These are phyloP conservation scores for Abramis brama DNA, from an alignment of 2,113 vertebrate genomes.

Conservation along the genomic window DNA sequence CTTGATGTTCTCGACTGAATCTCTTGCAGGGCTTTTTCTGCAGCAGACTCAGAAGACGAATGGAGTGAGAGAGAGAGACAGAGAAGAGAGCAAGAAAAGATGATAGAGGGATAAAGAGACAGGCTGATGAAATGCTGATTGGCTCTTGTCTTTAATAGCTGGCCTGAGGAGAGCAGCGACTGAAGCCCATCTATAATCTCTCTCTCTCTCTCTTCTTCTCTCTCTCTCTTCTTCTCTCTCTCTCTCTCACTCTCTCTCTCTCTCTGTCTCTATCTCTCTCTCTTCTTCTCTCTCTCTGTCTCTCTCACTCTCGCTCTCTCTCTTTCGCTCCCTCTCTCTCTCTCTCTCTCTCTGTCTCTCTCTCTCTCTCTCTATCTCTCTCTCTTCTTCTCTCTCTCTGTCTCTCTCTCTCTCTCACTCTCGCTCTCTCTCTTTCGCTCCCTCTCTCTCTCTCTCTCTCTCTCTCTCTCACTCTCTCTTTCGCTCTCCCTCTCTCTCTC, in stretches of 20 bases:
- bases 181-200: constrained; percentile 60
- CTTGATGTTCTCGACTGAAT: not conserved
- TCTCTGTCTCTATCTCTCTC: not conserved
- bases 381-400: constrained; percentile 9
- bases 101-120: constrained; percentile 64
- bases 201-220: constrained; percentile 13
- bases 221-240: not conserved
- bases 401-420: not conserved
- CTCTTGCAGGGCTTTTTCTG: not conserved
- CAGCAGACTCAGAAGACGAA: not conserved
- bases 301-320: not conserved
- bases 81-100: constrained; percentile 57
- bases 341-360: too few species aligned
- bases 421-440: not conserved
- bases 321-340: not conserved
- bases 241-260: not conserved
- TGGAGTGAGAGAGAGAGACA: constrained; percentile 43
- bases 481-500: constrained; percentile 44
- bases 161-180: constrained; percentile 65
- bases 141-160: constrained; percentile 75
- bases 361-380: constrained; percentile 32
- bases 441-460: not conserved
- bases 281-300: constrained; percentile 16
- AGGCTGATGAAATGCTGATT: constrained; percentile 77
- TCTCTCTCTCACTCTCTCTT: not conserved